Evolutionary conservation across 1,140 invertebrate genomes (phyloP).

Genomic region (Dreissena rostriformis): DNA sequence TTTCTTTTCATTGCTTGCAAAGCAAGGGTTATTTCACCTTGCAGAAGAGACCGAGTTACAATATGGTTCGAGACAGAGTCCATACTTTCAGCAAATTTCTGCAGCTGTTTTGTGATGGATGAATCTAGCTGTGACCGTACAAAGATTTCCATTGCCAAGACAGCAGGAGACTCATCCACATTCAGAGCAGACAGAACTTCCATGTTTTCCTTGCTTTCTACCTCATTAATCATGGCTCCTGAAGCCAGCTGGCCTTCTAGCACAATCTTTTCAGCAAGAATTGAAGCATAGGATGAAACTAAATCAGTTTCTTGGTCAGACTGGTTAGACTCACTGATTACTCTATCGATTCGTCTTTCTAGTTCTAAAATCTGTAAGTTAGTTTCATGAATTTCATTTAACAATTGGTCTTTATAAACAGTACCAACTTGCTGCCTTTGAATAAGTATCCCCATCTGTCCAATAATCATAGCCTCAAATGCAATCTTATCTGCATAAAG

Average conservation of each 20-base stretch:
- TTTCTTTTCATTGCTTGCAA: conserved; percentile 69
- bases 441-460: conserved; percentile 75
- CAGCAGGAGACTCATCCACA: conserved; percentile 64
- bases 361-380: conserved; percentile 68
- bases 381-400: conserved; percentile 71
- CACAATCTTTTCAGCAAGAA: conserved; percentile 76
- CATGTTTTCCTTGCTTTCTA: conserved; percentile 63
- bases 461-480: conserved; percentile 75
- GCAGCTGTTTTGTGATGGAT: conserved; percentile 67
- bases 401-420: conserved; percentile 63
- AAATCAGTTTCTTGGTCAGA: conserved; percentile 60
- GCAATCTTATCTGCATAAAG: conserved; percentile 75
- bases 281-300: conserved; percentile 70
- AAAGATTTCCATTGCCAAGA: conserved; percentile 75
- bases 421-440: conserved; percentile 63
- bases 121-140: conserved; percentile 72
- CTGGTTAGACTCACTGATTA: conserved; percentile 63
- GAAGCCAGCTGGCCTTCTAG: conserved; percentile 72
- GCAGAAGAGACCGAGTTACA: conserved; percentile 68
- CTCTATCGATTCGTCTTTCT: conserved; percentile 68
- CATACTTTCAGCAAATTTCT: conserved; percentile 63
- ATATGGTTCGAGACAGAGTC: conserved; percentile 71
- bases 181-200: conserved; percentile 60
- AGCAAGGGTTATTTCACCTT: conserved; percentile 76
- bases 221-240: conserved; percentile 63